phyloP scores from a whole-genome alignment of 2,113 vertebrate genomes.

The Hemiscyllium ocellatum region DNA sequence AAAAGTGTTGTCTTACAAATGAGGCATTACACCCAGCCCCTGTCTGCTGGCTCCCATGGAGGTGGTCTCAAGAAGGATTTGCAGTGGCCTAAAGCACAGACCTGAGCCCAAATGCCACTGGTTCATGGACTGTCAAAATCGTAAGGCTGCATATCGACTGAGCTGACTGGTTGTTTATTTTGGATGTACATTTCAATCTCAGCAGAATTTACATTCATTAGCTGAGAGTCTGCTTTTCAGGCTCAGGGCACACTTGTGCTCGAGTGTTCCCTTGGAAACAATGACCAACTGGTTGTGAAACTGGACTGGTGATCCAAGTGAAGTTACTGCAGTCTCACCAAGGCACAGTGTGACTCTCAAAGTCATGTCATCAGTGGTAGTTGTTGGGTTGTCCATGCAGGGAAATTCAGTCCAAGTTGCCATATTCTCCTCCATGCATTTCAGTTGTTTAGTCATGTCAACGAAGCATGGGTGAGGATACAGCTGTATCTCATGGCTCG shows the following conservation, averaged over 20 bases:
- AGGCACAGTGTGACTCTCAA: no score
- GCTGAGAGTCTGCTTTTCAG: background rate
- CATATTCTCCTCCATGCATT: background rate
- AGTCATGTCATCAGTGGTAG: no score
- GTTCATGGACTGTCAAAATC: background rate
- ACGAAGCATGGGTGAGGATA: background rate
- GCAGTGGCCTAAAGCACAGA: background rate
- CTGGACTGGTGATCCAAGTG: background rate
- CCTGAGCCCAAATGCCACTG: background rate
- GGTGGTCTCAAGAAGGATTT: no score
- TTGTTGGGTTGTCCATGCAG: no score
- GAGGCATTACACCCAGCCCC: no score
- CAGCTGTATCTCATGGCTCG: background rate
- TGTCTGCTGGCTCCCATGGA: no score
- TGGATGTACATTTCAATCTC: background rate
- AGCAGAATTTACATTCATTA: background rate
- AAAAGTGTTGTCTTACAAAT: background rate
- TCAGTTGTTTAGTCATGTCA: background rate
- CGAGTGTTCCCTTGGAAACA: background rate
- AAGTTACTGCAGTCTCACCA: no score
- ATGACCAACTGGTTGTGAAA: background rate
- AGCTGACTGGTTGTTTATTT: background rate
- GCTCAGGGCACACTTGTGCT: background rate
- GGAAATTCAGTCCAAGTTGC: background rate
- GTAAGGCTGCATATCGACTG: background rate